Percentiles rank a stretch among this genome's conserved stretches.
phyloP scores from a whole-genome alignment of 2,888 invertebrate genomes.

The Fragum fragum region DNA sequence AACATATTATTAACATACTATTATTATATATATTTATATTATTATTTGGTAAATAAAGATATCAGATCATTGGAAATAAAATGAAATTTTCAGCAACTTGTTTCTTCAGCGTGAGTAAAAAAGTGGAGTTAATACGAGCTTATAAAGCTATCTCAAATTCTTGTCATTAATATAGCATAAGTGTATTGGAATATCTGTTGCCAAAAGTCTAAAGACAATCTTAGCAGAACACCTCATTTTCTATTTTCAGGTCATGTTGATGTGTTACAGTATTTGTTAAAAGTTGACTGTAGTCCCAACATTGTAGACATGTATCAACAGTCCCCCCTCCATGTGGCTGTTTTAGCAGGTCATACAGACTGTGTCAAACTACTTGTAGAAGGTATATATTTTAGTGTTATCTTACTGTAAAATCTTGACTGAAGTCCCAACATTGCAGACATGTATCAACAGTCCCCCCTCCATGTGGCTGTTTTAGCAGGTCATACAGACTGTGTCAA shows the following conservation, averaged over 20 bases:
- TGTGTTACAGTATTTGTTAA: slow-evolving; percentile 96
- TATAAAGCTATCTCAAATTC: too few species aligned
- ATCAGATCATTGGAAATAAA: too few species aligned
- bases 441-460: slow-evolving; percentile 91
- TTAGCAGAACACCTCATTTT: background rate
- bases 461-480: slow-evolving; percentile 99
- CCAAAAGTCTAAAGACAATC: too few species aligned
- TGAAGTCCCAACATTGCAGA: slow-evolving; percentile 95
- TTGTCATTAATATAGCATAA: too few species aligned
- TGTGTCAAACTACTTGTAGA: slow-evolving; percentile 89
- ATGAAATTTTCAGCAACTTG: too few species aligned
- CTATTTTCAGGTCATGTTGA: slow-evolving; percentile 94
- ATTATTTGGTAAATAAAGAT: too few species aligned
- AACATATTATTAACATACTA: too few species aligned
- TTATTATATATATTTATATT: too few species aligned
- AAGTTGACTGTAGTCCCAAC: slow-evolving; percentile 96
- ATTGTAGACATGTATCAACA: slow-evolving; percentile 90
- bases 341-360: slow-evolving; percentile 97
- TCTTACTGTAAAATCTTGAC: too few species aligned
- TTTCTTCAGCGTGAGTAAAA: too few species aligned
- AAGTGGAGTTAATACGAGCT: too few species aligned
- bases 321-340: slow-evolving; percentile 98
- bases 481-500: slow-evolving; percentile 95
- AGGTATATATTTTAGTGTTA: slow-evolving; percentile 64
- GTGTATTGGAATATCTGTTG: too few species aligned